Evolutionary conservation across 2,113 vertebrate species (phyloP), one percentile per base, ranked within the genome.

Genomic region (Ctenodactylus gundi): DNA sequence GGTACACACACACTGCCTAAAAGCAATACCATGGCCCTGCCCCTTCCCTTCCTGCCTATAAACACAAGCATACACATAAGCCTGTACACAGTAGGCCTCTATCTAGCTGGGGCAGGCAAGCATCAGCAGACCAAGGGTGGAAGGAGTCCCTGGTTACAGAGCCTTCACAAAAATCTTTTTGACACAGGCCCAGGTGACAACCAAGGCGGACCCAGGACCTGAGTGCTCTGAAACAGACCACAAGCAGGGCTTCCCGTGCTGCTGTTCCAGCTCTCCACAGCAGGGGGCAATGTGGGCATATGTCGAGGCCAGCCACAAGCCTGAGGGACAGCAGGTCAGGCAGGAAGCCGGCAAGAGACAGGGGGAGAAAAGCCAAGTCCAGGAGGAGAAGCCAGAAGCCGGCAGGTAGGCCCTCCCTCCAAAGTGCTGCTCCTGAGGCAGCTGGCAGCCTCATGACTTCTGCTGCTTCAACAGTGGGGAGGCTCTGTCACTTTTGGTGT

Each of bases 231-330:
- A 84, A 64, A 83, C 49, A 9, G 46, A 70, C 58, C 62, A 84
- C 34, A 44, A 58, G 34, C 21, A 81, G 27, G 34, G 25, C 68
- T 36, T 62, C 76, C 31, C 12, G 12, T 1, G 51, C 86, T 87
- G 67, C 41, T 85, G 57, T 95, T 93, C 65, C 64, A 4, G 29
- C 36, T 85, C 57, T 77, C 39, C 41, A 64, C 96, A 89, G 91
- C 72, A 97, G 96, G 84, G 94, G 96, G 96, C 81, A 31, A 21
- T 17, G 15, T 62, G 18, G 72, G 27, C 65, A 76, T n/a, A 36
- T 5, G 31, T 53, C 77, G 44, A 81, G 75, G 57, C 25, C 29
- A 31, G 8, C 34, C 31, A 80, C 1, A 39, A 81, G 39, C 49
- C n/a, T 41, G 29, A 85, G 21, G 65, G 65, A 55, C 39, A 29